Base-by-base conservation (phyloP, 2,113 vertebrate genomes). In the Nibea albiflora region DNA sequence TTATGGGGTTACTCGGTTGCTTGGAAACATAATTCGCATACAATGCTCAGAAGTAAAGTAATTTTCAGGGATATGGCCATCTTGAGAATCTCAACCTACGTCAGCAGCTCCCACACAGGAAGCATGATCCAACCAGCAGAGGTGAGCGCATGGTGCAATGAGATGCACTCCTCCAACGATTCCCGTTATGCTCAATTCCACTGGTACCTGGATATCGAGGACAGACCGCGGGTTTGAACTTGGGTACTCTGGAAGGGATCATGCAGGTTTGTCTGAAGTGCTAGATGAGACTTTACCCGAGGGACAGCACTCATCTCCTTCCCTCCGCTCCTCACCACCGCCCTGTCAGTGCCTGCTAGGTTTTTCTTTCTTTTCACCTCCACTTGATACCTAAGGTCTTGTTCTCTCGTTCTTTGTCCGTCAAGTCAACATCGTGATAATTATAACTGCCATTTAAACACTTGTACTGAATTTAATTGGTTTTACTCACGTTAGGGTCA, bases 221-320 rank as follows among this genome's bases (percentile, higher is more conserved):
- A 56, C 19, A 80, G 31, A 16, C 10, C 17, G 4, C 39, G 26
- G 46, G 53, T 63, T 64, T 71, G 42, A n/a, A 46, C 42, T 24
- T 53, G 35, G 60, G 16, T 31, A 17, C 46, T 76, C 69, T 71
- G 28, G 65, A 50, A 26, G 46, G 16, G 56, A 76, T 84, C 63
- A 67, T 62, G 24, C 42, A 58, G 67, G 35, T 11, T 70, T 63
- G 67, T 77, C 74, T 88, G 49, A 63, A 77, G 70, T 42, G 61
- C 68, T 57, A 60, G 58, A 81, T 76, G 71, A 82, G 75, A 69
- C 63, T 60, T 78, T 46, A 39, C 76, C 64, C 53, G 52, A 17
- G 39, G 47, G 63, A 87, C 67, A 22, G 35, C 31, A 24, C 73
- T 83, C 26, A 47, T 70, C 60, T 78, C 39, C 47, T 58, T 26